A percentile compares a stretch with the other conserved stretches of the same genome.
These are phyloP conservation scores for Drosophila demipolita DNA, from an alignment of 2,888 invertebrate species.

Conservation along the genomic window DNA sequence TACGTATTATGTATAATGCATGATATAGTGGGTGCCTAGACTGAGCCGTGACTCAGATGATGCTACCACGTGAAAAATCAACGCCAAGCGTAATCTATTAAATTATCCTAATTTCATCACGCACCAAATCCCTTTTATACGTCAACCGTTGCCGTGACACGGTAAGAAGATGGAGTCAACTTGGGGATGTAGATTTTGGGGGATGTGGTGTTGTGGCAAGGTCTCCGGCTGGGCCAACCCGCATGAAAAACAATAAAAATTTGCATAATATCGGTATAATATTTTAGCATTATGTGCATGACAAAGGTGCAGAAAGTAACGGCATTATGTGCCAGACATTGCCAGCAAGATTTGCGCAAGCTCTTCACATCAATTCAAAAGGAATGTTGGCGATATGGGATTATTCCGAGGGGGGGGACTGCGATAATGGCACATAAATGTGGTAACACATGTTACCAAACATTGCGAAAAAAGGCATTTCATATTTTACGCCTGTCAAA, in stretches of 20 bases:
- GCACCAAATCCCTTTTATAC: slow-evolving; percentile 77
- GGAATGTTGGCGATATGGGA: background rate
- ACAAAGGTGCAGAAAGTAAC: slow-evolving; percentile 75
- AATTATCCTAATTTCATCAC: slow-evolving; percentile 82
- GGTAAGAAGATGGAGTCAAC: background rate
- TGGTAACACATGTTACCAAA: slow-evolving; percentile 68
- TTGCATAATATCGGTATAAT: slow-evolving; percentile 83
- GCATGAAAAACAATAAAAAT: slow-evolving; percentile 81
- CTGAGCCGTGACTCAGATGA: background rate
- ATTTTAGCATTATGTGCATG: slow-evolving; percentile 78
- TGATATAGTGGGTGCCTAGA: slow-evolving; percentile 40
- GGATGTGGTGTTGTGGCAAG: background rate
- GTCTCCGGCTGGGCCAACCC: slow-evolving; percentile 7
- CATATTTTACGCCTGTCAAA: slow-evolving; percentile 3
- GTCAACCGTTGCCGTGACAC: slow-evolving; percentile 23
- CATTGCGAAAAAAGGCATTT: slow-evolving; percentile 32
- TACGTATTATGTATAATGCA: slow-evolving; percentile 62
- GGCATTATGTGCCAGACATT: slow-evolving; percentile 58
- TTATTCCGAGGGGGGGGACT: background rate
- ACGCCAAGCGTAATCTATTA: slow-evolving; percentile 79
- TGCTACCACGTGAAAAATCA: slow-evolving; percentile 64
- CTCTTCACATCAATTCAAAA: slow-evolving; percentile 15
- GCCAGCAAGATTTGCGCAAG: slow-evolving; percentile 30
- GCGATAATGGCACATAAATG: slow-evolving; percentile 61
- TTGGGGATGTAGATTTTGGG: background rate